phyloP scores from a whole-genome alignment of 1,140 invertebrate species.

The Bombus fervidus region DNA sequence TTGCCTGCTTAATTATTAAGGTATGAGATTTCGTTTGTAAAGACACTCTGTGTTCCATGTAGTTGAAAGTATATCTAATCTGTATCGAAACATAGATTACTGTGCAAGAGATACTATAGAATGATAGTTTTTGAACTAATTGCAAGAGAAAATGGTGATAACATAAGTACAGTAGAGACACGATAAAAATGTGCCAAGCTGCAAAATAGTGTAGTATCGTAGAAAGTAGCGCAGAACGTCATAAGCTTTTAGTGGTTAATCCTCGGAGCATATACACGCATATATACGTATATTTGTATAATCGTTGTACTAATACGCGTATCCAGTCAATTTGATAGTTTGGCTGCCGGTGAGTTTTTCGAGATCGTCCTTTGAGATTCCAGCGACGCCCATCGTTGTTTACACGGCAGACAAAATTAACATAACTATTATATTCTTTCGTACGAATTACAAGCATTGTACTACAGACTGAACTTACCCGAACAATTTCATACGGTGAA shows the following conservation, averaged over 20 bases:
- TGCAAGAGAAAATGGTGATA: constrained; percentile 27
- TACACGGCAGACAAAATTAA: not conserved
- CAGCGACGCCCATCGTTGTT: constrained; percentile 50
- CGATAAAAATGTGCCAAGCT: constrained; percentile 58
- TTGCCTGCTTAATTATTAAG: not conserved
- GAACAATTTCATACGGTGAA: constrained; percentile 20
- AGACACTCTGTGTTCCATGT: not conserved
- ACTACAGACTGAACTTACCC: constrained; percentile 59
- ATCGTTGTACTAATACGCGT: not conserved
- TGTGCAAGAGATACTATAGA: not conserved
- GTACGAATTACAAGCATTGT: constrained; percentile 39
- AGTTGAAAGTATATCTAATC: constrained; percentile 26
- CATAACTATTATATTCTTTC: constrained; percentile 51
- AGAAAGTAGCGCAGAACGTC: constrained; percentile 31
- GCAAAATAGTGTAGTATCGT: constrained; percentile 24
- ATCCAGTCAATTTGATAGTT: constrained; percentile 50
- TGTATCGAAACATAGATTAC: constrained; percentile 12
- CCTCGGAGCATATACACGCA: constrained; percentile 3
- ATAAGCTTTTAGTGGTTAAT: constrained; percentile 23
- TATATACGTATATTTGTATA: not conserved
- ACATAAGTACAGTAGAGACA: constrained; percentile 15
- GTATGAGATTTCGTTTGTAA: not conserved
- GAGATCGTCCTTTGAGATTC: constrained; percentile 25
- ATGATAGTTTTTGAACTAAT: not conserved
- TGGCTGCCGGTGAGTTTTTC: constrained; percentile 27